Conservation (phyloP, 2,797 vertebrate species). For the Gambusia yucatana region DNA sequence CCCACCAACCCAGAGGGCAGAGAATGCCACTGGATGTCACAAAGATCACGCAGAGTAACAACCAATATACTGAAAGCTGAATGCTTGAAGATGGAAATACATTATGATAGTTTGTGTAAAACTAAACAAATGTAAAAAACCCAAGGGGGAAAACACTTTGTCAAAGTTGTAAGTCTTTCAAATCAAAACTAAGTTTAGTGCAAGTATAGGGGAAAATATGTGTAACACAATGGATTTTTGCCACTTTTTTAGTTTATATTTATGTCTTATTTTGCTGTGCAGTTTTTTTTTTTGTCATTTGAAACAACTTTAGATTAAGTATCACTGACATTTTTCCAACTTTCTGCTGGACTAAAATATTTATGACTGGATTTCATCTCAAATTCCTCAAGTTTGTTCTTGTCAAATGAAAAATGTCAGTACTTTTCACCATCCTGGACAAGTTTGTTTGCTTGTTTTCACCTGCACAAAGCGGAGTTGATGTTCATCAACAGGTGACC, state of each 20-base stretch:
- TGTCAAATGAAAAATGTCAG: neutral
- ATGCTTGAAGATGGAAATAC: neutral
- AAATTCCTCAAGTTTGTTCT: neutral
- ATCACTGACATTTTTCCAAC: neutral
- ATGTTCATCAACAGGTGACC: neutral
- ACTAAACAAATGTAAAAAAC: neutral
- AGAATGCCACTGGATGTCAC: neutral
- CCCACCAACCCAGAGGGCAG: neutral
- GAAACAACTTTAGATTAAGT: neutral
- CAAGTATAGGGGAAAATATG: neutral
- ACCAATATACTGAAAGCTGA: neutral
- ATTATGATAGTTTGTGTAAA: neutral
- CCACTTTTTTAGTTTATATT: neutral
- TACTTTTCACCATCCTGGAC: neutral
- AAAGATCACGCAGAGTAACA: neutral
- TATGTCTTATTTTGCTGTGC: neutral
- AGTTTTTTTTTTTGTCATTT: neutral
- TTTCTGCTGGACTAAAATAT: neutral
- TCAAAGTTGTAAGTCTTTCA: neutral
- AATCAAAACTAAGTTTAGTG: neutral
- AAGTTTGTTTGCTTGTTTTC: neutral
- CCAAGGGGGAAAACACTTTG: neutral
- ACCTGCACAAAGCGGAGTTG: neutral
- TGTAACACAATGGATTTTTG: neutral
- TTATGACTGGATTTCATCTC: neutral